Percentiles rank a stretch among this genome's conserved stretches.
These are phyloP conservation scores for Neoaliturus tenellus DNA, from an alignment of 2,888 invertebrate species.

Conservation along the genomic window DNA sequence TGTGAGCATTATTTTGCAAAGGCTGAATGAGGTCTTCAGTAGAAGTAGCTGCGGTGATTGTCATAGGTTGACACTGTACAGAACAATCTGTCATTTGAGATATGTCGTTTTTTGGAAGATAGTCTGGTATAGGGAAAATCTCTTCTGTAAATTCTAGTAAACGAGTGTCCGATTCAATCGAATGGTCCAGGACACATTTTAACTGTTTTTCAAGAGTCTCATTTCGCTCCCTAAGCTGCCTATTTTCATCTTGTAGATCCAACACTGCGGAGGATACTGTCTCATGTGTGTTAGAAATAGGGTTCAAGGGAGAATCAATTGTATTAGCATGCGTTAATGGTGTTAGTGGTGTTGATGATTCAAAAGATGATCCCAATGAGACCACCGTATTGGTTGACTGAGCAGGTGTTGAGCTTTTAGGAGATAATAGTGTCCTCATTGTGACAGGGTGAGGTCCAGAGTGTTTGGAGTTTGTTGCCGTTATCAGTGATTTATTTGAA, in stretches of 20 bases:
- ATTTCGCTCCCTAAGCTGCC: not conserved
- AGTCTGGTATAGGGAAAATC: too few relatives aligned
- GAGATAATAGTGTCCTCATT: not conserved
- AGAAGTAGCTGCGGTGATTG: too few relatives aligned
- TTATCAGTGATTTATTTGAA: not conserved
- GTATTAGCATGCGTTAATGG: not conserved
- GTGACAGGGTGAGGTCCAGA: constrained; percentile 13
- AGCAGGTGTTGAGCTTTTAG: not conserved
- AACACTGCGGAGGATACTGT: not conserved
- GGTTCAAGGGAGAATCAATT: not conserved
- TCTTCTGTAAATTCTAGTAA: too few relatives aligned
- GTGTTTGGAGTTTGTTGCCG: not conserved
- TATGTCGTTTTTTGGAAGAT: too few relatives aligned
- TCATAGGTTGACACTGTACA: too few relatives aligned
- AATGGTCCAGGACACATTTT: not conserved
- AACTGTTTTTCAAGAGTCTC: not conserved
- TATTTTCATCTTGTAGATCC: not conserved
- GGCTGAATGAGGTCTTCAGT: too few relatives aligned
- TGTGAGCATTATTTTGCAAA: too few relatives aligned
- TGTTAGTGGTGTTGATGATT: not conserved
- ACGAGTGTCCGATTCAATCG: too few relatives aligned
- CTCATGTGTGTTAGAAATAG: not conserved
- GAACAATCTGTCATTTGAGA: too few relatives aligned
- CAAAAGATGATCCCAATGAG: not conserved
- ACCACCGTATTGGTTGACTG: not conserved